Conservation (phyloP, 2,797 vertebrate species). For the Catamblyrhynchus diadema region DNA sequence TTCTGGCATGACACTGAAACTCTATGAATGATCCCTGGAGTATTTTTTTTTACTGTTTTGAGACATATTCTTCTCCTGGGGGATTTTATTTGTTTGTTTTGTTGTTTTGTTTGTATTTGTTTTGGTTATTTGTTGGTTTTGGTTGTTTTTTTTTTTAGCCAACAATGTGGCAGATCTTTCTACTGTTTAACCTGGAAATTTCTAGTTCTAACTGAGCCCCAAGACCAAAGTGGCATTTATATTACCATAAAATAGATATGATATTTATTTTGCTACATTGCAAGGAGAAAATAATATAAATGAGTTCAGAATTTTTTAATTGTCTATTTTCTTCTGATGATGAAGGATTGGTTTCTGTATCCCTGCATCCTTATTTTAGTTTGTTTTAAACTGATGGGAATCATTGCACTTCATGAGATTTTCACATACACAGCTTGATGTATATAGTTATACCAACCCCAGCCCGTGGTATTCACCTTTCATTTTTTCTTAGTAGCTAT, state of each 20-base stretch:
- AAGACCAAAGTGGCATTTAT: neutral
- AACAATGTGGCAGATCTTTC: neutral
- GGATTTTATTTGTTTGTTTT: neutral
- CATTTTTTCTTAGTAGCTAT: neutral
- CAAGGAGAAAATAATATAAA: neutral
- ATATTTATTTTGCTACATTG: neutral
- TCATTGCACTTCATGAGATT: neutral
- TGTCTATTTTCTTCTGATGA: neutral
- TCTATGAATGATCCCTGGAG: neutral
- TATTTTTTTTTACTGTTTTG: neutral
- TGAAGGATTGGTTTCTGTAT: neutral
- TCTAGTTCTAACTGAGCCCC: neutral
- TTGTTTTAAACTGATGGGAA: neutral
- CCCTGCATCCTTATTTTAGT: neutral
- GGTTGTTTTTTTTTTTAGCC: neutral
- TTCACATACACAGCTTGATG: neutral
- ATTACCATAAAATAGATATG: neutral
- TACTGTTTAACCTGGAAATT: neutral
- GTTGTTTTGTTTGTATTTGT: neutral
- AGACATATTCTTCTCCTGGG: neutral
- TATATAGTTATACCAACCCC: neutral
- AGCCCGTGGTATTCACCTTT: neutral
- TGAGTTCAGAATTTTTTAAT: neutral
- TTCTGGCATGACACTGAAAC: neutral
- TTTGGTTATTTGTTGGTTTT: no score